phyloP scores from a whole-genome alignment of 53 echinoderm and acorn worm genomes.

The Pentamera pediparva region DNA sequence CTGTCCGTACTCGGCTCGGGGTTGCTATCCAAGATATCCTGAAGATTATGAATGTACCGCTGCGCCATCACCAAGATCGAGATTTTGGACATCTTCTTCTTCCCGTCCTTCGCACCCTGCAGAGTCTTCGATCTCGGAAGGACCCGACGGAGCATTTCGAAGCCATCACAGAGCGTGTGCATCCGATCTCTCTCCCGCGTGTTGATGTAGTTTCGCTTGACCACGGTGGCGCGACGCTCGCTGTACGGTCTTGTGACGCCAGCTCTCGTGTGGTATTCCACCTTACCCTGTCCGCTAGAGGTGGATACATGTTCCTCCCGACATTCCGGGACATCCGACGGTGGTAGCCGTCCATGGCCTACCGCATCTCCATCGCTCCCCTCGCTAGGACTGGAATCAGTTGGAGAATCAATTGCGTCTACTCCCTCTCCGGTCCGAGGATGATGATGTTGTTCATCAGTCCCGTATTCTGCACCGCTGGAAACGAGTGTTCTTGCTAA shows the following conservation, averaged over 20 bases:
- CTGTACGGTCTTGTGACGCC: constrained; percentile 49
- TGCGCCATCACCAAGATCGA: constrained; percentile 85
- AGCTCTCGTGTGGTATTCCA: constrained; percentile 29
- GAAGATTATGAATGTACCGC: constrained; percentile 72
- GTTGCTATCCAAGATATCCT: constrained; percentile 62
- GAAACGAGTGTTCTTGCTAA: too few species aligned
- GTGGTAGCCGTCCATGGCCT: too few species aligned
- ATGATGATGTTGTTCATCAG: too few species aligned
- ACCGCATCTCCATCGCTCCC: too few species aligned
- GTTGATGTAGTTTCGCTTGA: constrained; percentile 85
- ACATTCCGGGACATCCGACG: too few species aligned
- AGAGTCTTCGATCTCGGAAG: constrained; percentile 56
- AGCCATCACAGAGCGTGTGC: constrained; percentile 92
- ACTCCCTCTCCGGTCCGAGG: too few species aligned
- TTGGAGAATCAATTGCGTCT: too few species aligned
- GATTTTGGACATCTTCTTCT: constrained; percentile 82
- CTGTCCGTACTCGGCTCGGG: too few species aligned
- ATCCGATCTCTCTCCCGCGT: constrained; percentile 85
- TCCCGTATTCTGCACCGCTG: too few species aligned
- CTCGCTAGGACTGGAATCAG: too few species aligned
- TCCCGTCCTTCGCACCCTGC: constrained; percentile 51
- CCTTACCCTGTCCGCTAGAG: background rate
- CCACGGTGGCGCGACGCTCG: constrained; percentile 59
- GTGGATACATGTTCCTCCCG: too few species aligned
- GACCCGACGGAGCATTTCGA: constrained; percentile 67